These are phyloP conservation scores for Chaetura pelagica DNA, from an alignment of 2,113 vertebrate genomes.

Conservation along the genomic window DNA sequence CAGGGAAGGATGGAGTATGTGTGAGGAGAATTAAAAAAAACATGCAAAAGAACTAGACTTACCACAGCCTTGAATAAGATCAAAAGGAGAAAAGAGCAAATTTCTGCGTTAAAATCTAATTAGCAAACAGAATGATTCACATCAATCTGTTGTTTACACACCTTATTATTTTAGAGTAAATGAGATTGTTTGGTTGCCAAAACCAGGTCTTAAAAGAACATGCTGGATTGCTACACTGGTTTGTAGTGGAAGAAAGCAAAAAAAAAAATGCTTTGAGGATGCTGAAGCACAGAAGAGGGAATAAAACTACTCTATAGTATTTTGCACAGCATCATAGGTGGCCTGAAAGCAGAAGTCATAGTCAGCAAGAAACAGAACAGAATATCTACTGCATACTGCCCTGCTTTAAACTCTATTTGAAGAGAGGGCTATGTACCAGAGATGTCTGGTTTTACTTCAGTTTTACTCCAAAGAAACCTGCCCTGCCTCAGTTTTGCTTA, in stretches of 20 bases:
- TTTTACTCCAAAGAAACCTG: background rate
- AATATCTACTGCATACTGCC: background rate
- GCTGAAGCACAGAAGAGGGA: slow-evolving; percentile 36
- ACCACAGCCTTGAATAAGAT: slow-evolving; percentile 95
- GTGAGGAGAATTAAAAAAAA: slow-evolving; percentile 75
- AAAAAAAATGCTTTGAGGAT: slow-evolving; percentile 35
- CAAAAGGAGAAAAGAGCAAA: slow-evolving; percentile 90
- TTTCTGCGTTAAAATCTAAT: slow-evolving; percentile 82
- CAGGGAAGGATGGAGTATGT: slow-evolving; percentile 34
- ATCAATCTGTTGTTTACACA: slow-evolving; percentile 53
- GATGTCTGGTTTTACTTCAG: background rate
- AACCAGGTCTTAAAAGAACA: slow-evolving; percentile 21
- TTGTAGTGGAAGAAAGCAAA: slow-evolving; percentile 17
- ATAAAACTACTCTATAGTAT: background rate
- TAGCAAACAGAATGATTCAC: slow-evolving; percentile 50
- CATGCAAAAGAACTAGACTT: slow-evolving; percentile 87
- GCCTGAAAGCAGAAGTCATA: slow-evolving; percentile 41
- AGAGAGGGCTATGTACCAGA: background rate
- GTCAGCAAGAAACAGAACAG: background rate
- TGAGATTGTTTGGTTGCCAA: background rate
- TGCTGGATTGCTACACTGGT: slow-evolving; percentile 12
- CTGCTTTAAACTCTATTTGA: background rate
- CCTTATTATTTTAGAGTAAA: background rate
- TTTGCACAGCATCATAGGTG: slow-evolving; percentile 11
- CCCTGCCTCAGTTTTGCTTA: background rate